Evolutionary conservation across 2,113 vertebrate genomes (phyloP).

Genomic region (Apodemus sylvaticus): DNA sequence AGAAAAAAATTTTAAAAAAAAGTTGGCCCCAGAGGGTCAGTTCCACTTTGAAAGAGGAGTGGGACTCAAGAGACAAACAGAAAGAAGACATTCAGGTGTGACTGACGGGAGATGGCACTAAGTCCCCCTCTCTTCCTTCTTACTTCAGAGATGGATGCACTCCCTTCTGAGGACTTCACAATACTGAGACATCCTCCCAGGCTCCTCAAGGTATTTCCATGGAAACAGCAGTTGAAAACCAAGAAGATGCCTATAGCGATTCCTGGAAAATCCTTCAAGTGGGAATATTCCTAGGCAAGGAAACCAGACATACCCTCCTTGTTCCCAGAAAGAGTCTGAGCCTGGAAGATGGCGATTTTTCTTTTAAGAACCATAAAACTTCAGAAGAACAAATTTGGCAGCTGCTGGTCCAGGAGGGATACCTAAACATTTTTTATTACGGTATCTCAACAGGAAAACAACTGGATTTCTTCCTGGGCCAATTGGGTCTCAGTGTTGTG

Average conservation of each 20-base stretch:
- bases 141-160: too few species aligned
- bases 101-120: accelerated
- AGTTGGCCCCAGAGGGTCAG: neutral
- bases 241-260: neutral
- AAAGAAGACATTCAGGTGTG: neutral
- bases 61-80: neutral
- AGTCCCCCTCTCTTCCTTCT: neutral
- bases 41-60: neutral
- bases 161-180: neutral
- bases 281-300: neutral
- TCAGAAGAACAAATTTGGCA: too few species aligned
- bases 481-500: too few species aligned
- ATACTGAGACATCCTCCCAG: neutral
- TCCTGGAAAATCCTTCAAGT: neutral
- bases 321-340: neutral
- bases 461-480: neutral
- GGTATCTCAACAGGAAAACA: neutral
- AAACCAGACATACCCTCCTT: neutral
- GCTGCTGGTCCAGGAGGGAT: neutral
- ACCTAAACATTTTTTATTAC: neutral
- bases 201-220: neutral
- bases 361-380: neutral
- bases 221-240: neutral
- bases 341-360: neutral
- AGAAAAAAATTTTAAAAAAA: too few species aligned